Percentiles rank a stretch among this genome's conserved stretches.
phyloP scores from a whole-genome alignment of 2,797 vertebrate genomes.

The Varecia variegata region DNA sequence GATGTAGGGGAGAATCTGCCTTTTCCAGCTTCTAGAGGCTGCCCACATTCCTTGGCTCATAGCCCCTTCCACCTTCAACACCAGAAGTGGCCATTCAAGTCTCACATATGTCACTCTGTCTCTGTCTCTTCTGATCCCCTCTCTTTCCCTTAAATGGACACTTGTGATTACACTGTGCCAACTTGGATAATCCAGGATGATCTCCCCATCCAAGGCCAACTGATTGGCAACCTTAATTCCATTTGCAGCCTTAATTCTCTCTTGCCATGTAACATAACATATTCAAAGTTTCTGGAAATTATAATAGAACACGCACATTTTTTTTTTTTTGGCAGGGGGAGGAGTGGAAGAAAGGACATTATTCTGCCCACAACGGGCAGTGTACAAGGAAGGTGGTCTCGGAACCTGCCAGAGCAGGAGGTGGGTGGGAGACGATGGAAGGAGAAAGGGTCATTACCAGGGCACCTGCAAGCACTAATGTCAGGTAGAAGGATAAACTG shows the following conservation, averaged over 20 bases:
- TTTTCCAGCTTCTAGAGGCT: neutral
- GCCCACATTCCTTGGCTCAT: neutral
- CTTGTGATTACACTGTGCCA: neutral
- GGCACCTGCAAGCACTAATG: neutral
- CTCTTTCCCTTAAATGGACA: neutral
- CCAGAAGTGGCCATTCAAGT: fast-evolving
- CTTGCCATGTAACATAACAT: neutral
- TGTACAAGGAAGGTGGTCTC: neutral
- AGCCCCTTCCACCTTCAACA: neutral
- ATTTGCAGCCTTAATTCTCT: neutral
- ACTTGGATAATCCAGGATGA: neutral
- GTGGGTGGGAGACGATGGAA: neutral
- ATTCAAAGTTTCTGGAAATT: neutral
- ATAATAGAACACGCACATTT: neutral
- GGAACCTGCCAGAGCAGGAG: neutral
- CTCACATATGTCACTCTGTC: neutral
- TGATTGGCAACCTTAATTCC: neutral
- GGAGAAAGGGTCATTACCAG: neutral
- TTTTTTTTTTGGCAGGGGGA: too few species aligned
- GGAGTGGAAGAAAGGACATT: neutral
- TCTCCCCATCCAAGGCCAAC: neutral
- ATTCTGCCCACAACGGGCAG: neutral
- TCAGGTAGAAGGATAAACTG: neutral
- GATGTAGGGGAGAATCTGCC: neutral
- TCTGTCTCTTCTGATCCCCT: neutral